phyloP scores from a whole-genome alignment of 2,113 vertebrate species.

The Cepphus grylle region DNA sequence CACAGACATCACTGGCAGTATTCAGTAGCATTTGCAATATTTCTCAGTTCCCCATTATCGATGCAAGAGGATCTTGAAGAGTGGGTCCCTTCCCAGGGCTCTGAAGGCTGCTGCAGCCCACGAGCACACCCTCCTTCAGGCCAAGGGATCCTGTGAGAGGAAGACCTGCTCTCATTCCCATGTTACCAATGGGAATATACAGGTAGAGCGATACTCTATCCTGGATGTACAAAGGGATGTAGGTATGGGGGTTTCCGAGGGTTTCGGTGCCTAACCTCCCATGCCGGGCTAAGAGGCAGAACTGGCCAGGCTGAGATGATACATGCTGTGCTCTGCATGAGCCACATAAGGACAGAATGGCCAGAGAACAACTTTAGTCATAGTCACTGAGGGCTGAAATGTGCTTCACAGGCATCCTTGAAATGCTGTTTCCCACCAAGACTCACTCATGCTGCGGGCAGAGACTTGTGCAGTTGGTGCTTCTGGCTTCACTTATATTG shows the following conservation, averaged over 20 bases:
- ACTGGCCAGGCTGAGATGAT: not conserved
- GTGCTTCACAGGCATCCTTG: not conserved
- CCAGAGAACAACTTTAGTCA: not conserved
- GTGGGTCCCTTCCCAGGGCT: not conserved
- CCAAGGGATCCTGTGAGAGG: not conserved
- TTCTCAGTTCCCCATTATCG: not conserved
- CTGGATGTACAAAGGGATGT: not conserved
- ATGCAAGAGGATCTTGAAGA: not conserved
- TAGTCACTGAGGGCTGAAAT: not conserved
- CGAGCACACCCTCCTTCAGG: not conserved
- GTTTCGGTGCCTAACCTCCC: not conserved
- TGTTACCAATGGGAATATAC: not conserved
- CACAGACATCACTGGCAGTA: not conserved
- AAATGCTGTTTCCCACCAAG: not conserved
- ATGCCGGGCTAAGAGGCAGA: not conserved
- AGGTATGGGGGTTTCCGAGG: not conserved
- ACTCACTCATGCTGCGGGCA: rapidly evolving
- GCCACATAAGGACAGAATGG: not conserved
- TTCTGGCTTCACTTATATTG: not conserved
- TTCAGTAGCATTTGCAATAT: not conserved
- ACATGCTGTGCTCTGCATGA: not conserved
- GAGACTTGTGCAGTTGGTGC: not conserved
- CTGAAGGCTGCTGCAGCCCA: not conserved
- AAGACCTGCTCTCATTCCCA: not conserved
- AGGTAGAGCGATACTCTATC: not conserved